Percentiles rank a stretch among this genome's conserved stretches.
Evolutionary conservation across 2,113 vertebrate species (phyloP).

Genomic region (Megaleporinus macrocephalus): DNA sequence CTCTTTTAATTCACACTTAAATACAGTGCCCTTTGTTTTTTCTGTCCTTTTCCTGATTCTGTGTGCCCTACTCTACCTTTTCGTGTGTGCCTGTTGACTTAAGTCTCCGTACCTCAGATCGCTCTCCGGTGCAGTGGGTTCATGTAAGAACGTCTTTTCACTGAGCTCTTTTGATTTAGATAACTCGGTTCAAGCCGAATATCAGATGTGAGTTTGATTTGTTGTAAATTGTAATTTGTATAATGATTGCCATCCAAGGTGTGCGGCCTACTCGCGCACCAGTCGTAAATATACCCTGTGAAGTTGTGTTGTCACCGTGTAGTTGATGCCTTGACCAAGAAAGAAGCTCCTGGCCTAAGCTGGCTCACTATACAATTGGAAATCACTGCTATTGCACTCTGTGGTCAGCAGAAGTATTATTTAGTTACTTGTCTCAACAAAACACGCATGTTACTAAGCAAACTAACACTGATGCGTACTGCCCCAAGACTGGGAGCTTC

Average conservation of each 20-base stretch:
- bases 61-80: not conserved
- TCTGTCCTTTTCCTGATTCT: conserved; percentile 7
- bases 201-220: not conserved
- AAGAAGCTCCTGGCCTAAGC: too few relatives aligned
- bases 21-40: conserved; percentile 2
- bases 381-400: too few relatives aligned
- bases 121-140: not conserved
- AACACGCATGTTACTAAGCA: too few relatives aligned
- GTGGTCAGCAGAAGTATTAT: too few relatives aligned
- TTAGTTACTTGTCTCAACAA: too few relatives aligned
- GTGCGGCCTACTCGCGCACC: not conserved
- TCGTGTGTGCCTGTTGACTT: not conserved
- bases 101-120: not conserved
- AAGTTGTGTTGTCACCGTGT: not conserved
- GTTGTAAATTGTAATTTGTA: not conserved
- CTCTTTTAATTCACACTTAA: conserved; percentile 69
- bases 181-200: too few relatives aligned
- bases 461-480: too few relatives aligned
- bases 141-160: not conserved
- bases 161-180: too few relatives aligned
- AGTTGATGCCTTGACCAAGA: not conserved
- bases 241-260: not conserved
- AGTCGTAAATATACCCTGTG: not conserved
- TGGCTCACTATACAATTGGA: too few relatives aligned
- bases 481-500: too few relatives aligned